Evolutionary conservation across 2,888 invertebrate species (phyloP), one percentile per base, ranked within the genome.

Genomic region (Achlya flavicornis): DNA sequence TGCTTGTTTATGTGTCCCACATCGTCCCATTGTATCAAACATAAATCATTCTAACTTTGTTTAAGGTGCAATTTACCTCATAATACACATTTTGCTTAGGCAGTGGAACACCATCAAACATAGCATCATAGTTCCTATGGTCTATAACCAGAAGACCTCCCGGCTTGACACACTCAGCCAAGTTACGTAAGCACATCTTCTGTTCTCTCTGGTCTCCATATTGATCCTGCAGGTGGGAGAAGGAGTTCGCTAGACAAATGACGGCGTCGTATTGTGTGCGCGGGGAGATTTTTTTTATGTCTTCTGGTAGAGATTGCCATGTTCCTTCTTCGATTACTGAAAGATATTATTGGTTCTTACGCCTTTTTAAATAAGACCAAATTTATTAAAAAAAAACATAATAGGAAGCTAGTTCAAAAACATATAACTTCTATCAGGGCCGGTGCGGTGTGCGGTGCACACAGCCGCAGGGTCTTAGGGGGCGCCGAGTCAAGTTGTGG

Each of bases 251-350:
- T 62, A 98, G 92, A 82, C 98, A 98, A 70, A 98, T 96, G 43
- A 98, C 97, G 0, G 98, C 98, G 90, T 98, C 98, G 82, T 97
- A 98, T 63, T 96, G 95, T 14, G 94, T 94, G 4, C 94, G 95
- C 1, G 96, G 94, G 0, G 95, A 80, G 69, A 95, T 91, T 1
- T 91, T 77, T 61, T 95, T 90, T 38, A 98, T 95, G 80, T 98
- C 98, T 53, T 96, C 95, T 4, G 96, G 95, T 3, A 98, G 85
- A 0, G 97, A 96, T 75, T 98, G 89, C 98, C 98, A 98, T 85
- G 98, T 98, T 0, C 97, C 98, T 92, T 98, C 98, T 85, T 98
- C 97, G 79, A 98, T 98, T 32, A 97, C 98, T 98, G 85, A 16
- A 85, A 85, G n/a, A 2, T 4, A 41, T 41, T 26, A 26, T 38